phyloP scores from a whole-genome alignment of 2,888 invertebrate genomes.

The Drosophila atripex region DNA sequence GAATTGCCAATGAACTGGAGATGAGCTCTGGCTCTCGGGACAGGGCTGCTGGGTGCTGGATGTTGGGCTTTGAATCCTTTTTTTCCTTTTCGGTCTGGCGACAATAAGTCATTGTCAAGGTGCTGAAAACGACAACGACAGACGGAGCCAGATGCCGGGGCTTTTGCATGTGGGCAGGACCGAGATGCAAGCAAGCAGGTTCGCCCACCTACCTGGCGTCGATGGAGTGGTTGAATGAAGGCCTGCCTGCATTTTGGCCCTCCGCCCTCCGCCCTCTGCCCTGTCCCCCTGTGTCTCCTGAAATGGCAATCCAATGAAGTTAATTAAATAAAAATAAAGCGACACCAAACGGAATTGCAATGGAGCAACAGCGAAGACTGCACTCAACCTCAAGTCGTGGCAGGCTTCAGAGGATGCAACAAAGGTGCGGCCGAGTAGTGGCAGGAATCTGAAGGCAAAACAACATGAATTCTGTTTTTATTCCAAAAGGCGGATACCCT shows the following conservation, averaged over 20 bases:
- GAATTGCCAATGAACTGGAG: conserved; percentile 69
- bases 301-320: conserved; percentile 67
- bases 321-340: conserved; percentile 76
- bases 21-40: conserved; percentile 44
- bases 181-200: conserved; percentile 25
- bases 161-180: conserved; percentile 64
- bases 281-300: conserved; percentile 7
- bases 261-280: conserved; percentile 1
- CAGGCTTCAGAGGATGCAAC: conserved; percentile 4
- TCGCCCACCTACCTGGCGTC: conserved; percentile 25
- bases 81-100: conserved; percentile 37
- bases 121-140: conserved; percentile 64
- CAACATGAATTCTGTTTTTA: not conserved
- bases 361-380: conserved; percentile 18
- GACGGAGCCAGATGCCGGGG: conserved; percentile 29
- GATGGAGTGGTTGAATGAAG: conserved; percentile 10
- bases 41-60: conserved; percentile 11
- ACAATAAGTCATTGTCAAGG: conserved; percentile 78
- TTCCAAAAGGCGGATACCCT: conserved; percentile 6
- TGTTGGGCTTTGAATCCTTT: conserved; percentile 8
- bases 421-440: conserved; percentile 27
- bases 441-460: conserved; percentile 25
- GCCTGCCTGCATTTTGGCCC: conserved; percentile 8
- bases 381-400: conserved; percentile 9
- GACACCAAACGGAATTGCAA: conserved; percentile 70